Conservation (phyloP, 2,888 invertebrate genomes). For the Merodon equestris region DNA sequence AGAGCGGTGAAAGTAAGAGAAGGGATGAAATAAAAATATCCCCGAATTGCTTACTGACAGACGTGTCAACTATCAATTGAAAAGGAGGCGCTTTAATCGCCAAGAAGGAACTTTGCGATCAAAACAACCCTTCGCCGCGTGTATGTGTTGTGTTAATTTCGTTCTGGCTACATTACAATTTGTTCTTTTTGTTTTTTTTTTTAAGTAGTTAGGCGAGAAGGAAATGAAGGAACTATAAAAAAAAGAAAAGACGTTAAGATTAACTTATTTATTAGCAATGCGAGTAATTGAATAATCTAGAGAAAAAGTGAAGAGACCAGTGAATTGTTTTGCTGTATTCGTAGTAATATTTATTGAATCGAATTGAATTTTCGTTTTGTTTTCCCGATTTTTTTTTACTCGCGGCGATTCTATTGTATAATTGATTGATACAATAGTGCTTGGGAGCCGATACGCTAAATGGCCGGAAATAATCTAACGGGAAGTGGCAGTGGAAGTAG, state of each 20-base stretch:
- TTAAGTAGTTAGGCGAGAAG: neutral
- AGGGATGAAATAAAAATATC: no score
- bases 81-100: conserved; percentile 49
- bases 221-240: neutral
- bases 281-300: conserved; percentile 14
- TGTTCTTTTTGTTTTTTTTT: neutral
- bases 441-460: conserved; percentile 45
- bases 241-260: conserved; percentile 9
- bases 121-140: conserved; percentile 46
- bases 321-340: conserved; percentile 36
- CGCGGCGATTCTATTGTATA: conserved; percentile 58
- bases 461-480: conserved; percentile 70
- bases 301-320: conserved; percentile 47
- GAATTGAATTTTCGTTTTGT: conserved; percentile 64
- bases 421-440: conserved; percentile 53
- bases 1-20: conserved; percentile 19
- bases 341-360: conserved; percentile 44
- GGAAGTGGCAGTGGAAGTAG: conserved; percentile 41
- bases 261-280: conserved; percentile 42
- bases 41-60: neutral
- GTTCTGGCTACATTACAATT: no score
- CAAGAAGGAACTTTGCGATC: conserved; percentile 26
- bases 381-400: conserved; percentile 45
- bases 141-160: conserved; percentile 22
- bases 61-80: conserved; percentile 44